A percentile compares a stretch with the other conserved stretches of the same genome.
These are phyloP conservation scores for Sympetrum striolatum DNA, from an alignment of 2,888 invertebrate genomes.

Conservation along the genomic window DNA sequence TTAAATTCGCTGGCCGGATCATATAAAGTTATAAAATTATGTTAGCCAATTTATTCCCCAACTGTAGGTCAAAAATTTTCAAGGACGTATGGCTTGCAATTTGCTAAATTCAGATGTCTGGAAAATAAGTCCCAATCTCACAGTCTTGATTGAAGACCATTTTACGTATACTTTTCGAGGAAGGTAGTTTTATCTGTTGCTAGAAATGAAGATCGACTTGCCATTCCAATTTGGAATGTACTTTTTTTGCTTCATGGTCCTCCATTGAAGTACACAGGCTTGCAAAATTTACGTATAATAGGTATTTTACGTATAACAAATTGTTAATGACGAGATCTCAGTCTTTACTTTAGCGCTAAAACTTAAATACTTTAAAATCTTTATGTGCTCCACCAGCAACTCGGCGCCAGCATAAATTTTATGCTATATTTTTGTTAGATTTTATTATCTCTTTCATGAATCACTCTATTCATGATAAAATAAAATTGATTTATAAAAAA, in stretches of 20 bases:
- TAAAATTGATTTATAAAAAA: neutral
- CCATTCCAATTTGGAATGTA: neutral
- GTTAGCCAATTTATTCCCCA: neutral
- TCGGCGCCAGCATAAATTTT: neutral
- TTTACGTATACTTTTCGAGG: slow-evolving; percentile 24
- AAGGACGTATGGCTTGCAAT: slow-evolving; percentile 22
- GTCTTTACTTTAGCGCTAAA: slow-evolving; percentile 23
- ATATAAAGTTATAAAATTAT: slow-evolving; percentile 19
- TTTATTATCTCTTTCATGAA: neutral
- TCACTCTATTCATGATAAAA: neutral
- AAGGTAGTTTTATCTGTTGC: neutral
- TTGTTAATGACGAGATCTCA: slow-evolving; percentile 21
- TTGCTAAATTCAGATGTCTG: neutral
- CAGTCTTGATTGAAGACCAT: neutral
- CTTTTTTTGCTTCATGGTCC: neutral
- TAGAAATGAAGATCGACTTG: neutral
- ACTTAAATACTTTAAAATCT: neutral
- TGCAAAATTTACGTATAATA: slow-evolving; percentile 17
- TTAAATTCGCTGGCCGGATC: neutral
- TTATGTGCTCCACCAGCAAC: neutral
- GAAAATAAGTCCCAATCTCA: neutral
- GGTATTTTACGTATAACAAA: slow-evolving; percentile 30
- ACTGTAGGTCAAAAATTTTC: neutral
- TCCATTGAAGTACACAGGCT: slow-evolving; percentile 19
- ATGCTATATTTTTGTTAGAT: neutral